Conservation (phyloP, 2,888 invertebrate genomes). For the Hypselothyrea guttata region DNA sequence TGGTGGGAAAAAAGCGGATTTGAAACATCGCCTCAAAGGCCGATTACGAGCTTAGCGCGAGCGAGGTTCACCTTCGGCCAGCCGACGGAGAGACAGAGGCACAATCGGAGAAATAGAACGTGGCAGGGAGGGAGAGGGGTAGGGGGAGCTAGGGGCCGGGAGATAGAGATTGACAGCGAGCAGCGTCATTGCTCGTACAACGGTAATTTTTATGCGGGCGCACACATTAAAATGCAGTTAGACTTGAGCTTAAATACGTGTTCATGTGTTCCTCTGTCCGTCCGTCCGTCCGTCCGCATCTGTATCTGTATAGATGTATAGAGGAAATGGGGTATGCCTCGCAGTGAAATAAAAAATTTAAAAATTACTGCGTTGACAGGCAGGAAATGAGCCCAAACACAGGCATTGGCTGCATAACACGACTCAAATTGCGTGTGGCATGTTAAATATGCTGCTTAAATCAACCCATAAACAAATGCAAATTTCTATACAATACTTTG, state of each 20-base stretch:
- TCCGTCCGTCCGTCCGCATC: too few species aligned
- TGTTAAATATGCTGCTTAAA: too few species aligned
- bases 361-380: background rate
- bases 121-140: too few species aligned
- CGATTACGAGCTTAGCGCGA: conserved; percentile 14
- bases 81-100: too few species aligned
- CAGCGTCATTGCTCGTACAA: conserved; percentile 19
- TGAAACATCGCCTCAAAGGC: conserved; percentile 34
- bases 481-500: too few species aligned
- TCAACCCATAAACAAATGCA: too few species aligned
- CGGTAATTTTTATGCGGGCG: conserved; percentile 42
- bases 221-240: conserved; percentile 40
- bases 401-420: background rate
- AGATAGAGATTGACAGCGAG: background rate
- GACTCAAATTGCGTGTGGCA: background rate
- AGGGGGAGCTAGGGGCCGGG: background rate
- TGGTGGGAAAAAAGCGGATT: too few species aligned
- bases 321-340: conserved; percentile 25
- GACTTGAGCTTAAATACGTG: conserved; percentile 2
- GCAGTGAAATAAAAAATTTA: background rate
- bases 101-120: too few species aligned
- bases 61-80: conserved; percentile 51
- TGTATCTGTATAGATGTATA: conserved; percentile 9
- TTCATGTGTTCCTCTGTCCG: conserved; percentile 2
- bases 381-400: conserved; percentile 21